Evolutionary conservation across 2,797 vertebrate genomes (phyloP).

Genomic region (Tokudaia tokunoshimensis): DNA sequence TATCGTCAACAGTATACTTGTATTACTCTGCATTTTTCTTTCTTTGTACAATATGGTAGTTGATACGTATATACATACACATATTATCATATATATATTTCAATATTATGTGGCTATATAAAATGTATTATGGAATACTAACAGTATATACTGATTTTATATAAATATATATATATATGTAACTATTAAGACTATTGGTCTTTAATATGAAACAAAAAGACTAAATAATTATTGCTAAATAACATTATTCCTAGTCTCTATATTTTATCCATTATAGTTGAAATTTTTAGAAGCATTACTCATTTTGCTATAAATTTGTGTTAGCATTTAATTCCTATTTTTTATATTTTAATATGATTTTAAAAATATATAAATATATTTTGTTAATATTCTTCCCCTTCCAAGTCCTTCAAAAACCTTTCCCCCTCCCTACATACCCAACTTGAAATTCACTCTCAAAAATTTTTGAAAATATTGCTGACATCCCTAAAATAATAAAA

Average conservation of each 20-base stretch:
- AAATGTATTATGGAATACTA: neutral
- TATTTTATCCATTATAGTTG: neutral
- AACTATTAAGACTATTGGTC: neutral
- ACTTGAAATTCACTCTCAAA: neutral
- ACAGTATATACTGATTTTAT: neutral
- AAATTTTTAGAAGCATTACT: neutral
- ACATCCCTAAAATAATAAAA: neutral
- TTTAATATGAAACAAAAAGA: constrained; percentile 33
- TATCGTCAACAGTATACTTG: neutral
- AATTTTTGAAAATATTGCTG: neutral
- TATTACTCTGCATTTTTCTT: neutral
- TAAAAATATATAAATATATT: neutral
- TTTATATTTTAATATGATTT: neutral
- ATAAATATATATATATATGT: neutral
- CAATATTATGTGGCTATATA: neutral
- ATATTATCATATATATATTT: neutral
- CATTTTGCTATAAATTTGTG: neutral
- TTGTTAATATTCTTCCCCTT: neutral
- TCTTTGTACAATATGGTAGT: neutral
- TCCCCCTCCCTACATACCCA: neutral
- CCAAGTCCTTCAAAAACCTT: neutral
- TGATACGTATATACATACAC: neutral
- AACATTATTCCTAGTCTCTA: neutral
- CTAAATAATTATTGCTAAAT: neutral
- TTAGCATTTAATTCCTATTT: neutral